Conservation (phyloP, 2,113 vertebrate species). For the Polyodon spathula region DNA sequence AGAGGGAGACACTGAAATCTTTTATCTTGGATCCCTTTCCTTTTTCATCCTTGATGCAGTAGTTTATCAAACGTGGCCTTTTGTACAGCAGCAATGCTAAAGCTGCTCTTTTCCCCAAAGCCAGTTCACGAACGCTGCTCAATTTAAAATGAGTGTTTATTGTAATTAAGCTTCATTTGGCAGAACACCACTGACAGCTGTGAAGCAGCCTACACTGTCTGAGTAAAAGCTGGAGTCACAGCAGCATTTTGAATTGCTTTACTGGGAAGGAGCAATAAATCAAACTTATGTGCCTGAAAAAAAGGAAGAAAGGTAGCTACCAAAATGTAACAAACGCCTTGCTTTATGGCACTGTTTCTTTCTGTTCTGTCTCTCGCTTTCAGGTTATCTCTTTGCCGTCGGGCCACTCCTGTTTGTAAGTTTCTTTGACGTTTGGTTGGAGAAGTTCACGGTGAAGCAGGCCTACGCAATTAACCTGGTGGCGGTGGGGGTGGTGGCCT, state of each 20-base stretch:
- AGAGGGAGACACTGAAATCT: neutral
- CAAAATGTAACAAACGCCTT: too few relatives aligned
- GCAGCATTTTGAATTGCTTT: neutral
- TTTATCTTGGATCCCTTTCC: neutral
- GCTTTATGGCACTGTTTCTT: too few relatives aligned
- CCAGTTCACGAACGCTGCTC: neutral
- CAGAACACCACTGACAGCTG: conserved; percentile 7
- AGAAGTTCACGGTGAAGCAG: conserved; percentile 74
- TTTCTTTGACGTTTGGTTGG: conserved; percentile 86
- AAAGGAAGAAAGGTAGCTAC: too few relatives aligned
- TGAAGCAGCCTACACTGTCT: conserved; percentile 12
- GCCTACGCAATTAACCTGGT: conserved; percentile 84
- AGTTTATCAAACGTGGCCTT: neutral
- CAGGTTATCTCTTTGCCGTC: conserved; percentile 86
- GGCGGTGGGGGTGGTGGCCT: conserved; percentile 85
- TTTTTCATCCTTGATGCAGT: neutral
- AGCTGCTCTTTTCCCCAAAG: neutral
- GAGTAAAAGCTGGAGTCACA: conserved; percentile 9
- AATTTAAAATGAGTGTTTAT: conserved; percentile 3
- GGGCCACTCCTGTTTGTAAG: conserved; percentile 88
- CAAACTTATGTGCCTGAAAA: too few relatives aligned
- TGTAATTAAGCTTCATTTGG: conserved; percentile 17
- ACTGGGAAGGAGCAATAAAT: too few relatives aligned
- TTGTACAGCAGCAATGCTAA: neutral
- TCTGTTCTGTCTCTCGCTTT: neutral